Evolutionary conservation across 2,888 invertebrate species (phyloP), one percentile per base, ranked within the genome.

Genomic region (Eupithecia insigniata): DNA sequence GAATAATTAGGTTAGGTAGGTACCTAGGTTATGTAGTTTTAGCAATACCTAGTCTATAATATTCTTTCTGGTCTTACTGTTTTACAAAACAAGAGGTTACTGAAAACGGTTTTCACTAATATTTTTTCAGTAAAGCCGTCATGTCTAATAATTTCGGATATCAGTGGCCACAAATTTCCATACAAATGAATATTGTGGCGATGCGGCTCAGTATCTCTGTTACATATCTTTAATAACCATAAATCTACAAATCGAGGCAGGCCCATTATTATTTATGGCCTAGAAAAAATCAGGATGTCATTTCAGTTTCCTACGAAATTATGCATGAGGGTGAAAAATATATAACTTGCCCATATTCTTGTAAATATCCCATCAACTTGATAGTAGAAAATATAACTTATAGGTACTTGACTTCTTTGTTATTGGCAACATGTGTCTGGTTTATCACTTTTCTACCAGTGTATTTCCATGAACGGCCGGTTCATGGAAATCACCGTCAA

Each of bases 151-250:
- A 82, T 82, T 82, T 76, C 77, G 80, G 78, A 76, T 79, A 83
- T 81, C 80, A 72, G 80, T 80, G 83, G 79, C 78, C 78, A 78
- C 82, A 86, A 85, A 92, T 93, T 92, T 89, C 90, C 90, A 93
- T 93, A 85, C 88, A 92, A 91, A 93, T 92, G 88, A 90, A 90
- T 87, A 86, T 88, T 86, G 90, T 88, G 84, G 80, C 86, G 86
- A 85, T 86, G 85, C 87, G 85, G 79, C 86, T 87, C 87, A 86
- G 64, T 86, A 86, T 90, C 87, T 82, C 79, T 76, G 82, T 78
- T 82, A 83, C 88, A 83, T 85, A 93, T 93, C 93, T 93, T 92
- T 91, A 92, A 93, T 93, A 92, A 92, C 92, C 90, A 91, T 93
- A 92, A 92, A 92, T 92, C 90, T 87, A 85, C 86, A 84, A 91